These are phyloP conservation scores for Drosophila vallismaia DNA, from an alignment of 2,888 invertebrate genomes.

Conservation along the genomic window DNA sequence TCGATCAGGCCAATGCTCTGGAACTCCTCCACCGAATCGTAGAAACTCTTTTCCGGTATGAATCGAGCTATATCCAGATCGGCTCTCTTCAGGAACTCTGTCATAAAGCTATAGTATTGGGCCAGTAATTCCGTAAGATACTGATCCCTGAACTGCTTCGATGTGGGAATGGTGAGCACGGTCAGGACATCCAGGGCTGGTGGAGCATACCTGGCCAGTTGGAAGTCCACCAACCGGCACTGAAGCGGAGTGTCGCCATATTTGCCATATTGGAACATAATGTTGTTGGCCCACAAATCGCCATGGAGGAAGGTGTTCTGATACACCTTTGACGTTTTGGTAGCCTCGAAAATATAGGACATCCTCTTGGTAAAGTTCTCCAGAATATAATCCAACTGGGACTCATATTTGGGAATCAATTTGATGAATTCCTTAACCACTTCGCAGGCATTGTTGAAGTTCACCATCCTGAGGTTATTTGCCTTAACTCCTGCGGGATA, in stretches of 20 bases:
- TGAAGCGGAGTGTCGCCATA: constrained; percentile 84
- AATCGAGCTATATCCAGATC: constrained; percentile 83
- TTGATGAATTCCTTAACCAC: constrained; percentile 79
- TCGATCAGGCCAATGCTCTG: constrained; percentile 86
- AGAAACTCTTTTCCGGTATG: constrained; percentile 84
- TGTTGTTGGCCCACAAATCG: constrained; percentile 85
- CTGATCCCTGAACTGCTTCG: constrained; percentile 82
- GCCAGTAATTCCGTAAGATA: constrained; percentile 85
- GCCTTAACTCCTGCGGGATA: constrained; percentile 77
- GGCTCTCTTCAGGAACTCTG: constrained; percentile 82
- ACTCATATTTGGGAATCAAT: constrained; percentile 78
- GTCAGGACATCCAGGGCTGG: constrained; percentile 87
- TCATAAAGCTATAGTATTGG: constrained; percentile 86
- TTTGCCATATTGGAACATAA: constrained; percentile 82
- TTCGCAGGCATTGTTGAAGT: constrained; percentile 73
- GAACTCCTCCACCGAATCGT: constrained; percentile 83
- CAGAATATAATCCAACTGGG: constrained; percentile 68
- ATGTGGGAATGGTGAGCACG: constrained; percentile 84
- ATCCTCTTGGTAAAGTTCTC: constrained; percentile 68
- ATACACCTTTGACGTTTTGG: constrained; percentile 80
- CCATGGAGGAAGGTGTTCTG: constrained; percentile 84
- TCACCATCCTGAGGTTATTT: constrained; percentile 69
- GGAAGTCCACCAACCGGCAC: constrained; percentile 89
- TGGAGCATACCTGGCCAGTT: constrained; percentile 87
- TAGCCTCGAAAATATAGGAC: constrained; percentile 76